Evolutionary conservation across 2,797 vertebrate genomes (phyloP), one percentile per base, ranked within the genome.

Genomic region (Cossypha caffra): DNA sequence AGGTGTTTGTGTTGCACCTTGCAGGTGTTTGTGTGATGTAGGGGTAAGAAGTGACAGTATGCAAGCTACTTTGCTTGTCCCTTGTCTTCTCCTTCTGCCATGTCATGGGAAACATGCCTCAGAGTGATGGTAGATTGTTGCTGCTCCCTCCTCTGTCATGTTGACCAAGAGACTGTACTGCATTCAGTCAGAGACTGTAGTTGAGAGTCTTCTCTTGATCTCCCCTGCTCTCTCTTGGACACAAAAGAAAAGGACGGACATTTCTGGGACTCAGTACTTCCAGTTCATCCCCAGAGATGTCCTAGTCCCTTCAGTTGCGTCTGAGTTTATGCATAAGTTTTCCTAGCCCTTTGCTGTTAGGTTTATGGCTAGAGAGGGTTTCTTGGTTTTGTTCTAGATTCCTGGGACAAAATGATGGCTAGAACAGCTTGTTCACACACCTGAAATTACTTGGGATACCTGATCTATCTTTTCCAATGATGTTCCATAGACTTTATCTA

Each of bases 121-220:
- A 20, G 35, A 73, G 24, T 43, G 52, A 42, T 25, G 25, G 5
- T 63, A 25, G 67, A 57, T 58, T 33, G 24, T 50, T 20, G 14
- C 23, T 10, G 12, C n/a, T 71, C 24, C 19, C 26, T 87, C 29
- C 35, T 76, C 33, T 1, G 0, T 71, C 61, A 13, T 0, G 0
- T 21, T 63, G 68, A 42, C 64, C 23, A 37, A 38, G 16, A 9
- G 4, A 40, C 18, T 48, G 31, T 52, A 31, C 13, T 80, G 64
- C 43, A 11, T 77, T 67, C 26, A n/a, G 31, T 72, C 33, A 48
- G 43, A 50, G 24, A 21, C 18, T 67, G 35, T 7, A 43, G 8
- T 6, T 80, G 43, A 43, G 40, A 52, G 67, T 62, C 38, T 43
- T 81, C 43, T 42, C 1, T 47, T 58, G 38, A 13, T 48, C 54